These are phyloP conservation scores for Bombus fervidus DNA, from an alignment of 1,140 invertebrate species.

Conservation along the genomic window DNA sequence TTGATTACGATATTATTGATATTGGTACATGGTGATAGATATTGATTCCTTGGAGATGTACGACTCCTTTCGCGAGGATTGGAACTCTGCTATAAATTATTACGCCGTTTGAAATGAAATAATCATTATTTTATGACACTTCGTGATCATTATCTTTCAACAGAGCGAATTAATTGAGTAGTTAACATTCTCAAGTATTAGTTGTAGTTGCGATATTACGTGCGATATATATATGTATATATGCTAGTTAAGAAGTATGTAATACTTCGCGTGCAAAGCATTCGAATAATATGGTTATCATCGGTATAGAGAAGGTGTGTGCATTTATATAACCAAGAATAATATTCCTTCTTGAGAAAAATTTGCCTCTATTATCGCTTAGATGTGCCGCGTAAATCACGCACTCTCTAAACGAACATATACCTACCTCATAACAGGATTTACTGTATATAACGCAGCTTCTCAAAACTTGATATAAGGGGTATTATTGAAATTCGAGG, in stretches of 20 bases:
- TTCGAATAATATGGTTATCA: neutral
- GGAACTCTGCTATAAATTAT: too few relatives aligned
- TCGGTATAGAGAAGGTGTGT: neutral
- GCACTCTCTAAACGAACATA: neutral
- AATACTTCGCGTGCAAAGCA: neutral
- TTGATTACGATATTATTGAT: too few relatives aligned
- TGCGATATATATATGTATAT: too few relatives aligned
- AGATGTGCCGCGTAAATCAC: neutral
- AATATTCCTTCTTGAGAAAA: neutral
- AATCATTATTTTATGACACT: too few relatives aligned
- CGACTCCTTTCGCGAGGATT: too few relatives aligned
- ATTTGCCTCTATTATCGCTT: neutral
- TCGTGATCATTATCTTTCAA: too few relatives aligned
- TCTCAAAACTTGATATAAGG: neutral
- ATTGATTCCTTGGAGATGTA: too few relatives aligned
- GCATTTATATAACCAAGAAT: neutral
- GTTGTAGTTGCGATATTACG: too few relatives aligned
- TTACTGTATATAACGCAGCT: neutral
- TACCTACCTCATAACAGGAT: neutral
- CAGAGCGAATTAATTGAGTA: too few relatives aligned
- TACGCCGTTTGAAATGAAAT: too few relatives aligned
- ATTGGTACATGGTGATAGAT: too few relatives aligned
- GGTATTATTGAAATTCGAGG: neutral
- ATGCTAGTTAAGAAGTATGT: neutral
- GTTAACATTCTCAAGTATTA: too few relatives aligned